Evolutionary conservation across 2,797 vertebrate species (phyloP).

Genomic region (Graptemys geographica): DNA sequence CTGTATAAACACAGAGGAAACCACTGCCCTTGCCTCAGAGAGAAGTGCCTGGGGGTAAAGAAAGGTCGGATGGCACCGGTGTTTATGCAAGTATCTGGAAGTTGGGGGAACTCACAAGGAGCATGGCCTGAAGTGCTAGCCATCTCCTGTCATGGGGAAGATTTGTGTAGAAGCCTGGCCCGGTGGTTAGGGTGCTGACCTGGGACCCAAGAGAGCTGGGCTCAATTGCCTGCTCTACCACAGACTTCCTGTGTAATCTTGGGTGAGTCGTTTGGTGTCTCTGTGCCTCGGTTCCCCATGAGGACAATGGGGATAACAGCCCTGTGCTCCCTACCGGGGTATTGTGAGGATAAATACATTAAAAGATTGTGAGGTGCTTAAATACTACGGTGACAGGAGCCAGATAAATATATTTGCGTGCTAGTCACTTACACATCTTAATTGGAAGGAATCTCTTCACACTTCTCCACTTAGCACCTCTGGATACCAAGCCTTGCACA

Average conservation of each 20-base stretch:
- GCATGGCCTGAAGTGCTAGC: background rate
- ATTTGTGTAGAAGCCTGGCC: background rate
- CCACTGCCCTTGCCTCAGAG: background rate
- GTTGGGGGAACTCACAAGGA: background rate
- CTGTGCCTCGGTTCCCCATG: background rate
- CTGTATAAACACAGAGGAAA: background rate
- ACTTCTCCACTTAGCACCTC: background rate
- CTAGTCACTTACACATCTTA: background rate
- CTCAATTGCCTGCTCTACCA: background rate
- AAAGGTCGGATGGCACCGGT: background rate
- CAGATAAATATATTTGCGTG: background rate
- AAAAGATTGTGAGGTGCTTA: background rate
- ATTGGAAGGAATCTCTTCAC: background rate
- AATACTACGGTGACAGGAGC: background rate
- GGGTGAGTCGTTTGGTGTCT: background rate
- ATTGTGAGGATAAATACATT: background rate
- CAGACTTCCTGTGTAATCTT: background rate
- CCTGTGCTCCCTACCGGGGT: no score
- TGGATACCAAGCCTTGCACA: no score
- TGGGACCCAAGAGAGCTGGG: background rate
- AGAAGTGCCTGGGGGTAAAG: background rate
- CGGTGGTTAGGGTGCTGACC: background rate
- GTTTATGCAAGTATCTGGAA: background rate
- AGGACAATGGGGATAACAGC: background rate
- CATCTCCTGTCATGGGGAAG: background rate